Base-by-base conservation (phyloP, 1,140 invertebrate genomes). In the Panagrolaimus sp. region DNA sequence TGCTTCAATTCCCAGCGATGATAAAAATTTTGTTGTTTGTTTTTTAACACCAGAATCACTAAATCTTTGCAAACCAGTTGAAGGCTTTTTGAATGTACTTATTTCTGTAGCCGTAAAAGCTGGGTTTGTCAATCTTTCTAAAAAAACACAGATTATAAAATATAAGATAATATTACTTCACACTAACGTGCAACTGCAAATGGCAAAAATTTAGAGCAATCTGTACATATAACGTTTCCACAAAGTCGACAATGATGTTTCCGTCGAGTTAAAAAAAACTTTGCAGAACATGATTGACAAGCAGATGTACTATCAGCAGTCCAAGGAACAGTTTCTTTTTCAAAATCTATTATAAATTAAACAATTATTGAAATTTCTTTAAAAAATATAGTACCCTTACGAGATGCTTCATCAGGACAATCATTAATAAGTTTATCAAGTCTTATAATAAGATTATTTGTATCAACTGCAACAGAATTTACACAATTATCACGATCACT, bases 171-270 rank as follows among this genome's bases (percentile, higher is more conserved):
- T 16, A 69, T 53, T 31, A 72, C n/a, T n/a, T 53, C 69, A 68
- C 76, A 88, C 89, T 87, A 87, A 93, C 92, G 89, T 67, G 92
- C 93, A 84, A 89, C 88, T 64, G 88, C 85, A 78, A 92, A 86
- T 45, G 90, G 87, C 69, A 98, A 85, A 84, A 95, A 96, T 71
- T 89, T 85, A 14, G 93, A 96, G 83, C 95, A 98, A 74, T 90
- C 89, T 82, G 93, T 88, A 84, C 95, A 98, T 87, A 97, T 91
- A 67, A 98, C 90, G 63, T 90, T 90, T 0, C 96, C 95, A 87
- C 95, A 98, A 5, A 98, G 85, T 73, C 95, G 86, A 82, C 95
- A 98, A 84, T 98, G 95, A 86, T 98, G 95, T 83, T 94, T 91
- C 69, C 94, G 86, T 66, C 91, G 87, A 0, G 92, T 89, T 43